Evolutionary conservation across 2,797 vertebrate genomes (phyloP).

Genomic region (Petrocephalus sullivani): DNA sequence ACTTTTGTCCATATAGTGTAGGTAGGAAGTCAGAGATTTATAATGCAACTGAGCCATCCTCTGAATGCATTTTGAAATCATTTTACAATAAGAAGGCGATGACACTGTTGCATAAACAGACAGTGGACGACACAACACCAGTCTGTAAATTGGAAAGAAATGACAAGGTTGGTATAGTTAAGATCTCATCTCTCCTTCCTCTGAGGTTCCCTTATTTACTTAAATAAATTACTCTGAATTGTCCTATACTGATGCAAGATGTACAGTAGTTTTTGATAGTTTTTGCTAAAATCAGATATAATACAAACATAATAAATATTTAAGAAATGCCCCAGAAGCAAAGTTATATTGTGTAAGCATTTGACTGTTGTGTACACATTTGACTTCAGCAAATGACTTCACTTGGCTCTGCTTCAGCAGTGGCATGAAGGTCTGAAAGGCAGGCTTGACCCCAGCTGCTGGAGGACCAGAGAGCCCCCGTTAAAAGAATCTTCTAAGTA

Average conservation of each 20-base stretch:
- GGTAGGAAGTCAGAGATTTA: not conserved
- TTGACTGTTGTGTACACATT: not conserved
- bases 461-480: not conserved
- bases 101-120: not conserved
- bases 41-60: not conserved
- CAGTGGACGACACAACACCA: not conserved
- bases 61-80: not conserved
- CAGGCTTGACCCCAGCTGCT: not conserved
- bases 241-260: not conserved
- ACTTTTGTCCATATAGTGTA: not conserved
- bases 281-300: not conserved
- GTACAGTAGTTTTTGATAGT: not conserved
- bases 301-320: not conserved
- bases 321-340: not conserved
- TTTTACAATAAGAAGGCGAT: not conserved
- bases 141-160: not conserved
- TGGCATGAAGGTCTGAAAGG: not conserved
- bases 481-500: slow-evolving; percentile 11
- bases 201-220: not conserved
- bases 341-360: not conserved
- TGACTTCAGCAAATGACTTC: not conserved
- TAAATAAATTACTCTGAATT: not conserved
- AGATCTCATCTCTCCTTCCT: not conserved
- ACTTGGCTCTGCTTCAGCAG: not conserved
- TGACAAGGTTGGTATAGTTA: not conserved